These are phyloP conservation scores for Heliconius hewitsoni DNA, from an alignment of 1,140 invertebrate species.

Conservation along the genomic window DNA sequence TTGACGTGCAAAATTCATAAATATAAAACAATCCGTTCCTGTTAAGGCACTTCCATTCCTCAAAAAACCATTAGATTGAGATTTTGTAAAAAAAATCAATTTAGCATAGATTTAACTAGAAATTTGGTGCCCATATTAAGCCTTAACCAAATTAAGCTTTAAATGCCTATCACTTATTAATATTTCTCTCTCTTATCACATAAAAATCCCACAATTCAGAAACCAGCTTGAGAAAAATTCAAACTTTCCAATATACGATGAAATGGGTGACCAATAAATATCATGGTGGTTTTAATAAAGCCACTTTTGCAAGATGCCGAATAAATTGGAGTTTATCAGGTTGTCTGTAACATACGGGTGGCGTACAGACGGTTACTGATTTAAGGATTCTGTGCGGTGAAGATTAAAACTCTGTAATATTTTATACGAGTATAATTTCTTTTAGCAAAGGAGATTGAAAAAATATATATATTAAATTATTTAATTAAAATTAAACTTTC, in stretches of 20 bases:
- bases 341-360: background rate
- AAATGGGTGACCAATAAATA: background rate
- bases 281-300: slow-evolving; percentile 6
- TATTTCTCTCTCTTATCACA: background rate
- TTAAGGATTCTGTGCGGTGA: background rate
- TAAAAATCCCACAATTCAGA: background rate
- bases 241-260: slow-evolving; percentile 7
- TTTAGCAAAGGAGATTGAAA: background rate
- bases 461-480: too few species aligned
- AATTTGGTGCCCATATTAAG: too few species aligned
- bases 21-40: too few species aligned
- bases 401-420: background rate
- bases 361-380: background rate
- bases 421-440: background rate
- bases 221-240: background rate
- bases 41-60: too few species aligned
- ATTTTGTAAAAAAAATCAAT: too few species aligned
- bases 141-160: too few species aligned
- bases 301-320: background rate
- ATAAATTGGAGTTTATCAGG: slow-evolving; percentile 1
- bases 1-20: too few species aligned
- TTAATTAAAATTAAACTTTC: too few species aligned
- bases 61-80: too few species aligned
- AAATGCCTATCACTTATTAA: too few species aligned
- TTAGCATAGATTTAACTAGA: too few species aligned